Evolutionary conservation across 2,113 vertebrate genomes (phyloP).

Genomic region (Phalacrocorax aristotelis): DNA sequence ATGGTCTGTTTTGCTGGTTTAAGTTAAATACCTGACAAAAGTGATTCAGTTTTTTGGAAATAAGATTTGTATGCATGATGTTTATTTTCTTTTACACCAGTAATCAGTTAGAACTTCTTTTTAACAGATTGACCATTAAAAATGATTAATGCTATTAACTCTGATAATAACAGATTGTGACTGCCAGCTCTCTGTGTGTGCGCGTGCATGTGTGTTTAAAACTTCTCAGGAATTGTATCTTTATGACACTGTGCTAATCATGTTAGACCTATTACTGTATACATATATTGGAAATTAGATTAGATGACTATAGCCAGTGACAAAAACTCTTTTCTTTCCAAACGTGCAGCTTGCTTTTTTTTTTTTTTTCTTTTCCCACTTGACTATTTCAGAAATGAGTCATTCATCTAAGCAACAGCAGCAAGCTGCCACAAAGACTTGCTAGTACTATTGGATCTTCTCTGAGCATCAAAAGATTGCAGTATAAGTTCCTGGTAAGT

Average conservation of each 20-base stretch:
- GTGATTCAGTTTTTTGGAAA: conserved; percentile 74
- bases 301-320: conserved; percentile 8
- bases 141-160: conserved; percentile 74
- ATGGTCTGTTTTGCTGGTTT: conserved; percentile 85
- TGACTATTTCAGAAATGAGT: conserved; percentile 27
- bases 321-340: conserved; percentile 64
- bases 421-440: not conserved
- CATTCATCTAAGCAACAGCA: not conserved
- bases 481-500: conserved; percentile 46
- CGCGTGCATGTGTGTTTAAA: not conserved
- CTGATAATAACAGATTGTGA: conserved; percentile 62
- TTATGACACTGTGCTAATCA: conserved; percentile 58
- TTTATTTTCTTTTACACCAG: conserved; percentile 74
- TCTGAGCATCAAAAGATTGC: conserved; percentile 31
- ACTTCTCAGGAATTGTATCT: conserved; percentile 28
- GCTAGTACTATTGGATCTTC: conserved; percentile 43
- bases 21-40: conserved; percentile 83
- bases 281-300: conserved; percentile 67
- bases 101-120: conserved; percentile 62
- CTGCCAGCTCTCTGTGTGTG: not conserved
- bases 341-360: not conserved
- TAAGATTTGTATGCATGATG: conserved; percentile 67
- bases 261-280: conserved; percentile 54
- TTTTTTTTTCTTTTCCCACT: not conserved
- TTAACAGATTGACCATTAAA: conserved; percentile 71